Conservation (phyloP, 2,113 vertebrate genomes). For the Brienomyrus longianalis region DNA sequence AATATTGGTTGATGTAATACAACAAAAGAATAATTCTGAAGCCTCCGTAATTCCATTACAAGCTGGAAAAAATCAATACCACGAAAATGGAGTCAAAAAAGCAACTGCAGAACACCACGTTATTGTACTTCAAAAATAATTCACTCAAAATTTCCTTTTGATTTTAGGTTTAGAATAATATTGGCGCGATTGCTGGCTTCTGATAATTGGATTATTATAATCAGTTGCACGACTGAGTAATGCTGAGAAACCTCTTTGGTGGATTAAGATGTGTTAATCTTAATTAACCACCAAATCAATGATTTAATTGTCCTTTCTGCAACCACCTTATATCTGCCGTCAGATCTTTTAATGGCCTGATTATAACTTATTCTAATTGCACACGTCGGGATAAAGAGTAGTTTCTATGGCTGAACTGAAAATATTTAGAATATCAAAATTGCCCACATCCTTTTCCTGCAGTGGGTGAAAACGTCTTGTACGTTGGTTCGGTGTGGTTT, state of each 20-base stretch:
- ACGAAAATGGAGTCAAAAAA: neutral
- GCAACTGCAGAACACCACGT: neutral
- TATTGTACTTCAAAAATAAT: neutral
- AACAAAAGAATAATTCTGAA: neutral
- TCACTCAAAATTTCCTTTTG: neutral
- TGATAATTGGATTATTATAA: slow-evolving; percentile 17
- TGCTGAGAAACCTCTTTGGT: neutral
- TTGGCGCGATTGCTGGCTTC: neutral
- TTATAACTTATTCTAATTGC: neutral
- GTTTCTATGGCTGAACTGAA: neutral
- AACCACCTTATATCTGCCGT: neutral
- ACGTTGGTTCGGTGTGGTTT: neutral
- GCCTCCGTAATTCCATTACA: neutral
- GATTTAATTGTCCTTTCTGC: neutral
- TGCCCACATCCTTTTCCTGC: neutral
- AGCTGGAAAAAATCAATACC: neutral
- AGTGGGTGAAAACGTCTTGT: neutral
- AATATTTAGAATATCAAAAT: slow-evolving; percentile 2
- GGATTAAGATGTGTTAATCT: neutral
- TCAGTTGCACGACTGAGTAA: neutral
- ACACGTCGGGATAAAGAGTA: neutral
- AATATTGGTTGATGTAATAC: neutral
- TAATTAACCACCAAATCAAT: neutral
- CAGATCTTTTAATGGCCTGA: neutral
- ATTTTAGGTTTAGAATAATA: neutral